Base-by-base conservation (phyloP, 1,140 invertebrate genomes). In the Brachystomella parvula region DNA sequence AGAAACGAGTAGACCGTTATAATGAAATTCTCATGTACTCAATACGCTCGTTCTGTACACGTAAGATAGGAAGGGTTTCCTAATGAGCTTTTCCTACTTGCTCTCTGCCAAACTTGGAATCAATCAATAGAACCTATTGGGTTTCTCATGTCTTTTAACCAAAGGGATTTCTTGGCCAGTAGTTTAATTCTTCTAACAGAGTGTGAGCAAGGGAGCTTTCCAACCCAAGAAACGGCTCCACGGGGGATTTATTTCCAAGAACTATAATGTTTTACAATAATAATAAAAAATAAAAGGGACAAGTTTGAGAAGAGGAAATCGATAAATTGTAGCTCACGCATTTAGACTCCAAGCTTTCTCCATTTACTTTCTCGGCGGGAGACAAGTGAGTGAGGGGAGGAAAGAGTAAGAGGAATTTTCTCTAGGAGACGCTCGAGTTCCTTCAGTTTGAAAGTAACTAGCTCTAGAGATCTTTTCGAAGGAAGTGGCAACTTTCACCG, bases 241-340 rank as follows among this genome's bases (percentile, higher is more conserved):
- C n/a, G n/a, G n/a, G n/a, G n/a, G n/a, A n/a, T n/a, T n/a, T 44
- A 44, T 44, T 44, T 44, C 39, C 9, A 44, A 44, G 39, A 44
- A n/a, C n/a, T n/a, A n/a, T n/a, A n/a, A n/a, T n/a, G n/a, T 9
- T 44, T 19, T 53, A 26, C 49, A 53, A 24, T 53, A 53, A 53
- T 53, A 53, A 15, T 53, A 53, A 53, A n/a, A n/a, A 53, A 53
- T 53, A 53, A 53, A 53, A 26, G 49, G 49, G 24, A 44, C 39
- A n/a, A 9, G 9, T 53, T 53, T 12, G 12, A 24, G 24, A 53
- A 53, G 9, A 15, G 49, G 24, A 53, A 53, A 53, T 53, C 49
- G 49, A 53, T 53, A 53, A 3, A 53, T 19, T 26, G 24, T 26
- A 24, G 3, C 15, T 24, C 49, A 53, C 49, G 49, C 49, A 53